Evolutionary conservation across 2,797 vertebrate species (phyloP), one percentile per base, ranked within the genome.

Genomic region (Sciurus vulgaris): DNA sequence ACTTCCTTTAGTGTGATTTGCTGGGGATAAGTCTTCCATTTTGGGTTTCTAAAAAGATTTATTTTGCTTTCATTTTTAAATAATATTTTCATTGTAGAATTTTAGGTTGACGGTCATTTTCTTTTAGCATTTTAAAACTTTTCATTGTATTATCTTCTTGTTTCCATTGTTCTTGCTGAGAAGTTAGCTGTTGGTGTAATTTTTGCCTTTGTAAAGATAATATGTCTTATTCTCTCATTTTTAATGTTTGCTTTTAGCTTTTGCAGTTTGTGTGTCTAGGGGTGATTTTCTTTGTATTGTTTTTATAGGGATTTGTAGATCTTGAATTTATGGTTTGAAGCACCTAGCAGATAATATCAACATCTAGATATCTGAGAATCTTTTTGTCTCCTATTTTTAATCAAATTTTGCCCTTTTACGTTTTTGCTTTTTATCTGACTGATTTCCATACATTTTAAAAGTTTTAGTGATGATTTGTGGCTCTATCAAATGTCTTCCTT

Each of bases 81-180:
- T 35, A 24, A n/a, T 33, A 74, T 88, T 93, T 65, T 95, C 41
- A 88, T n/a, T 63, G 41, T 56, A 96, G 76, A 90, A 93, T 90
- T 83, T 83, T 86, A 78, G 24, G 3, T 73, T 77, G 33, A 33
- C 2, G 51, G 20, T 74, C 14, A 18, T 86, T 85, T 77, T 76
- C 9, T 78, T 65, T 61, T 81, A 51, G 41, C 35, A 30, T 51
- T 85, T 88, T 74, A 69, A 63, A 51, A 12, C 24, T 87, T 78
- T 14, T 74, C 35, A n/a, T 77, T 88, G 54, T 76, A 0, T 86
- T 85, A n/a, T 51, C 18, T 28, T 92, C n/a, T 90, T 86, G 13
- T 30, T 92, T 93, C 26, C 63, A 65, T 92, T 87, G 26, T 70
- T 95, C 18, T 86, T 85, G 3, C 49, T 69, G 15, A 10, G 38